A percentile compares a stretch with the other conserved stretches of the same genome.
Conservation (phyloP, 2,888 invertebrate genomes). For the Tetranychus piercei region DNA sequence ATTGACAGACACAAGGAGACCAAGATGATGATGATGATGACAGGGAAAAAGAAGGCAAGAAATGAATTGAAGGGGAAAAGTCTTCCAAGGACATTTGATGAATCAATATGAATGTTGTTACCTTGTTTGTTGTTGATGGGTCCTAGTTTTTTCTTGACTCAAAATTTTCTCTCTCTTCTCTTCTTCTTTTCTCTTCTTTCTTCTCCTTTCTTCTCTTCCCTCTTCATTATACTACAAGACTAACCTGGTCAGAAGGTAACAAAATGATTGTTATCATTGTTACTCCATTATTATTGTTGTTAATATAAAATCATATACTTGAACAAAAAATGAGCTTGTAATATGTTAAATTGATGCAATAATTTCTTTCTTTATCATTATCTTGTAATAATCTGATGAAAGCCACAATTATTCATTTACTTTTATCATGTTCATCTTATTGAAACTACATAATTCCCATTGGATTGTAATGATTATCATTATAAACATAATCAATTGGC, state of each 20-base stretch:
- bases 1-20: background rate
- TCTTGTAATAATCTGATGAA: background rate
- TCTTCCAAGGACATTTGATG: background rate
- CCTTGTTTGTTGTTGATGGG: background rate
- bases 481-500: no score
- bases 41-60: background rate
- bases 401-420: background rate
- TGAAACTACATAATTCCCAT: background rate
- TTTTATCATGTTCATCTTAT: background rate
- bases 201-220: background rate
- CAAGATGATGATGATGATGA: conserved; percentile 8
- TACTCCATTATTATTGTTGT: background rate
- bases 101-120: background rate
- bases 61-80: background rate
- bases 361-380: background rate
- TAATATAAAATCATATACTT: background rate
- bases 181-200: background rate
- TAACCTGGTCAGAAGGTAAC: background rate
- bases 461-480: background rate
- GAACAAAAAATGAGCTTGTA: background rate
- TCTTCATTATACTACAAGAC: background rate
- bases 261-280: conserved; percentile 10
- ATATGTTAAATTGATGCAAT: background rate
- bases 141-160: background rate
- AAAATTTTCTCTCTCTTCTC: background rate